Base-by-base conservation (phyloP, 2,113 vertebrate species). In the Chaetodon auriga region DNA sequence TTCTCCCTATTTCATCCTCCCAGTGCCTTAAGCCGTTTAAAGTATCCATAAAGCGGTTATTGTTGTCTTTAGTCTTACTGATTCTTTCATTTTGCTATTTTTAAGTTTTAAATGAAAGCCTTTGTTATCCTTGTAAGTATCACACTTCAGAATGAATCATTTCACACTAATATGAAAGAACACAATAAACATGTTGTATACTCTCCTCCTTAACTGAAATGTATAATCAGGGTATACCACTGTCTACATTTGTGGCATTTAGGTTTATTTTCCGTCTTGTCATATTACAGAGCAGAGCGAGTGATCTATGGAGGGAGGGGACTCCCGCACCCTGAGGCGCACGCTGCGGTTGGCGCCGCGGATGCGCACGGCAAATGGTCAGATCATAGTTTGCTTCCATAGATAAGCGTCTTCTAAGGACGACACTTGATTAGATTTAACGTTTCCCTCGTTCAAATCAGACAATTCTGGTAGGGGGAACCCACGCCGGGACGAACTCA, bases 231-330 rank as follows among this genome's bases (percentile, higher is more conserved):
- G 6, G 10, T 8, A 1, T 5, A 48, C 16, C 12, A 53, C 30
- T 30, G 30, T 30, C 30, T 30, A 41, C 0, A 30, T 49, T 30
- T 21, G 4, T n/a, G 16, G 11, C 13, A 2, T 25, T 25, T 0
- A 45, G 10, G 11, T 10, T 73, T 41, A n/a, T 2, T 62, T 36
- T 18, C 1, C n/a, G 48, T 38, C 10, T 48, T 70, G 9, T 60
- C 9, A 43, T 23, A 21, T 77, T 69, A 61, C 23, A 66, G 53
- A 54, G 80, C 65, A 68, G 58, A 30, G 18, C 54, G 75, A 60
- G 63, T 85, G 36, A 70, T 84, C 6, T 77, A 58, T 58, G 36
- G 81, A 87, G 83, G 90, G 93, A 89, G 84, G 87, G 87, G 83
- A 74, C 86, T 83, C 13, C 16, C 49, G 60, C 46, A 45, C 45